Evolutionary conservation across 2,888 invertebrate genomes (phyloP).

Genomic region (Lasioglossum calceatum): DNA sequence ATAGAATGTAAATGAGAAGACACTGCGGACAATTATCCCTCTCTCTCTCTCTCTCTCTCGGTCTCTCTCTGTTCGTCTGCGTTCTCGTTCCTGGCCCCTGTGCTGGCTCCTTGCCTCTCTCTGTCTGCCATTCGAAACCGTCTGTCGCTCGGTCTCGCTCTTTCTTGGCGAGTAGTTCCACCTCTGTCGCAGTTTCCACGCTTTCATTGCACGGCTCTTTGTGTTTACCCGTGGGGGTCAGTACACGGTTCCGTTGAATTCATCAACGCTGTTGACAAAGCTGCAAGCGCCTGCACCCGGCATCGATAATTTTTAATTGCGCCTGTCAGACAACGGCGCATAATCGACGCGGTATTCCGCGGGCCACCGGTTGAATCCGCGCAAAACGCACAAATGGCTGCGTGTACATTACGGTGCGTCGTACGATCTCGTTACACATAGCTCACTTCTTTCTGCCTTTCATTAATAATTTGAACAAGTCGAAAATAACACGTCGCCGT

Average conservation of each 20-base stretch:
- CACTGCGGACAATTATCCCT: slow-evolving; percentile 59
- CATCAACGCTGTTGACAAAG: slow-evolving; percentile 56
- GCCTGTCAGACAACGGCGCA: slow-evolving; percentile 40
- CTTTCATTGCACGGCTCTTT: slow-evolving; percentile 57
- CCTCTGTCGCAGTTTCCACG: slow-evolving; percentile 45
- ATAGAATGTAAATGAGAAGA: slow-evolving; percentile 66
- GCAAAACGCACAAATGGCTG: slow-evolving; percentile 3
- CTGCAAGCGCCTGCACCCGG: slow-evolving; percentile 22
- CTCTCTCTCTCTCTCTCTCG: slow-evolving; percentile 7
- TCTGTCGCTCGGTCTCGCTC: not conserved
- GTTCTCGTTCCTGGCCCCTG: not conserved
- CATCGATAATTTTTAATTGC: slow-evolving; percentile 60
- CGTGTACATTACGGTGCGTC: not conserved
- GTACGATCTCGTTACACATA: not conserved
- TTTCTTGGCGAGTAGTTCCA: slow-evolving; percentile 11
- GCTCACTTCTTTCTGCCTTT: not conserved
- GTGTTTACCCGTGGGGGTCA: slow-evolving; percentile 50
- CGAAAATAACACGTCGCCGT: not conserved
- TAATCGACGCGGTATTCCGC: slow-evolving; percentile 42
- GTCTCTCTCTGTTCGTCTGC: not conserved
- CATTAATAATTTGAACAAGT: not conserved
- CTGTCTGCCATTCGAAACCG: not conserved
- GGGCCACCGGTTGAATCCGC: slow-evolving; percentile 38
- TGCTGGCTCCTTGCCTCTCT: not conserved
- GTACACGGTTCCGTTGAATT: slow-evolving; percentile 56